These are phyloP conservation scores for Heptranchias perlo DNA, from an alignment of 2,113 vertebrate genomes.

Conservation along the genomic window DNA sequence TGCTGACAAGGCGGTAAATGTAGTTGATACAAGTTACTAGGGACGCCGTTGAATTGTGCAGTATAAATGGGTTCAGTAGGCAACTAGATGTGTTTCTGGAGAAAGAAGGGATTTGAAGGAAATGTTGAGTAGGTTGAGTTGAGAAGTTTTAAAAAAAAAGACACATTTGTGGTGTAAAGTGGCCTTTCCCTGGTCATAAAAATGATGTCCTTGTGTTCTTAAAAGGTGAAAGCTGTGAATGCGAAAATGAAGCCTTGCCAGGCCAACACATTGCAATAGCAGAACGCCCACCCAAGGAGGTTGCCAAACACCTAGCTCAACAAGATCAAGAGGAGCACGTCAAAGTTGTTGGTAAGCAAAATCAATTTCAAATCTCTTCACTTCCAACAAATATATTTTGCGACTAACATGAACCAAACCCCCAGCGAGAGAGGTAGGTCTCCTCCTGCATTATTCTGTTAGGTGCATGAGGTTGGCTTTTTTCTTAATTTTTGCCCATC, in stretches of 20 bases:
- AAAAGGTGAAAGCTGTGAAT: slow-evolving; percentile 56
- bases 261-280: slow-evolving; percentile 44
- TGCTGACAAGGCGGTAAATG: neutral
- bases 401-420: neutral
- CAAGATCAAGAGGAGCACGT: slow-evolving; percentile 77
- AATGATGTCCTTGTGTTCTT: neutral
- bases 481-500: neutral
- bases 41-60: neutral
- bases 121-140: neutral
- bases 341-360: slow-evolving; percentile 59
- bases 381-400: neutral
- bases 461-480: neutral
- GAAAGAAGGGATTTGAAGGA: neutral
- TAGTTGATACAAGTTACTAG: neutral
- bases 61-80: neutral
- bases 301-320: slow-evolving; percentile 73
- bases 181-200: neutral
- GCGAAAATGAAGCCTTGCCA: slow-evolving; percentile 43
- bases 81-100: neutral
- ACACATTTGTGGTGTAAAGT: neutral
- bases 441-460: too few relatives aligned
- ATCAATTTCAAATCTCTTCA: neutral
- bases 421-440: neutral
- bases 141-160: neutral
- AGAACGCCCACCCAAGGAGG: slow-evolving; percentile 76